phyloP scores from a whole-genome alignment of 2,888 invertebrate genomes.

The Chaetoderma sp. region DNA sequence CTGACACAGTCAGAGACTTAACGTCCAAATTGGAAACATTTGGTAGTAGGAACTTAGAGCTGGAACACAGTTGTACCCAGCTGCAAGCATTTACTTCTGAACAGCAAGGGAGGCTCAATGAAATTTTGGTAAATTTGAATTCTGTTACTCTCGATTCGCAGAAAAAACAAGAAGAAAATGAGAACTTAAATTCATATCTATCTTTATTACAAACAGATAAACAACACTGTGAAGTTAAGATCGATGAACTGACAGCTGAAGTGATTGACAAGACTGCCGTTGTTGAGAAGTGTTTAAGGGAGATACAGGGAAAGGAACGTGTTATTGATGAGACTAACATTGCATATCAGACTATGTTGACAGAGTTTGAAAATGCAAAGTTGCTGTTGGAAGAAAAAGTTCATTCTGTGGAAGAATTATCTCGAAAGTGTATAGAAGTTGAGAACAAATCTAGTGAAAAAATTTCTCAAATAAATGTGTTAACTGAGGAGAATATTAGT shows the following conservation, averaged over 20 bases:
- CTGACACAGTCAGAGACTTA: no score
- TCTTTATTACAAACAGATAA: background rate
- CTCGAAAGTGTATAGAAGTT: no score
- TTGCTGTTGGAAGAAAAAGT: background rate
- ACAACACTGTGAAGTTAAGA: background rate
- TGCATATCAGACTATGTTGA: slow-evolving; percentile 2
- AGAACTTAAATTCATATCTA: background rate
- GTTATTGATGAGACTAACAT: background rate
- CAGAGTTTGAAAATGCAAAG: slow-evolving; percentile 1
- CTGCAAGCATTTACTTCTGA: no score
- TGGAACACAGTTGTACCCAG: no score
- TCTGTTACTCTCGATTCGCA: no score
- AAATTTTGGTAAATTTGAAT: no score
- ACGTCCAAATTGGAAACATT: no score
- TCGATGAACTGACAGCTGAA: background rate
- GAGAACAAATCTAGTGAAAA: no score
- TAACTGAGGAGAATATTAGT: no score
- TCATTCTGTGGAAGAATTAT: background rate
- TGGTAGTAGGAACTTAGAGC: no score
- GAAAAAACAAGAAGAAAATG: background rate
- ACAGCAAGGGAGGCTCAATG: no score
- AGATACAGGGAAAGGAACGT: background rate
- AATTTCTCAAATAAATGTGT: no score
- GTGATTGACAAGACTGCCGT: background rate
- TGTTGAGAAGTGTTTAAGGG: background rate